Evolutionary conservation across 1,140 invertebrate genomes (phyloP).

Genomic region (Leptinotarsa undecemlineata): DNA sequence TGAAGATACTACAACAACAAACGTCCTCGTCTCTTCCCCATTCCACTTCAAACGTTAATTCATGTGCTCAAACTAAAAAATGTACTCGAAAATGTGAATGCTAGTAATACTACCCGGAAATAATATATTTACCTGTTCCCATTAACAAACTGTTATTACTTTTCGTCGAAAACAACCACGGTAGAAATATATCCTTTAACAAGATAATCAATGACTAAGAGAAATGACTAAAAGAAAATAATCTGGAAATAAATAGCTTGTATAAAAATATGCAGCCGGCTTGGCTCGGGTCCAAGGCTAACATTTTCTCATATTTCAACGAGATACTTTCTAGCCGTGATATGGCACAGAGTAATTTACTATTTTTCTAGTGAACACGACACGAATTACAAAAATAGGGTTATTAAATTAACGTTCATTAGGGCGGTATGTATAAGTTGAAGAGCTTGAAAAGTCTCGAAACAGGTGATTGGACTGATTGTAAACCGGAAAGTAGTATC

Average conservation of each 20-base stretch:
- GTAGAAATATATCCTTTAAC: conserved; percentile 3
- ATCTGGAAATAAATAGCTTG: conserved; percentile 4
- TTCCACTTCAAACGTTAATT: too few species aligned
- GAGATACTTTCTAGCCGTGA: background rate
- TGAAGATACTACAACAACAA: too few species aligned
- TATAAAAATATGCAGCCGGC: conserved; percentile 5
- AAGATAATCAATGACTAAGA: conserved; percentile 1
- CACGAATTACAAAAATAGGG: background rate
- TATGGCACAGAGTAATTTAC: conserved; percentile 7
- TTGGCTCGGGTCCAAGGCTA: background rate
- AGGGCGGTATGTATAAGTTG: too few species aligned
- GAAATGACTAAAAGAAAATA: conserved; percentile 4
- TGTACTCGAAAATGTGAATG: background rate
- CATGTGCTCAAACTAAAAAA: too few species aligned
- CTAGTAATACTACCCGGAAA: background rate
- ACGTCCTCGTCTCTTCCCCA: too few species aligned
- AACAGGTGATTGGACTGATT: too few species aligned
- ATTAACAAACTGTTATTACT: background rate
- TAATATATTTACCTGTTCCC: background rate
- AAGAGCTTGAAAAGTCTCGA: too few species aligned
- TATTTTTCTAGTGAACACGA: background rate
- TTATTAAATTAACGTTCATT: background rate
- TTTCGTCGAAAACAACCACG: background rate
- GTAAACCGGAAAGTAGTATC: too few species aligned
- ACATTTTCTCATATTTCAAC: background rate